Percentiles rank a stretch among this genome's conserved stretches.
Conservation (phyloP, 1,140 invertebrate genomes). For the Orchestia grillus region DNA sequence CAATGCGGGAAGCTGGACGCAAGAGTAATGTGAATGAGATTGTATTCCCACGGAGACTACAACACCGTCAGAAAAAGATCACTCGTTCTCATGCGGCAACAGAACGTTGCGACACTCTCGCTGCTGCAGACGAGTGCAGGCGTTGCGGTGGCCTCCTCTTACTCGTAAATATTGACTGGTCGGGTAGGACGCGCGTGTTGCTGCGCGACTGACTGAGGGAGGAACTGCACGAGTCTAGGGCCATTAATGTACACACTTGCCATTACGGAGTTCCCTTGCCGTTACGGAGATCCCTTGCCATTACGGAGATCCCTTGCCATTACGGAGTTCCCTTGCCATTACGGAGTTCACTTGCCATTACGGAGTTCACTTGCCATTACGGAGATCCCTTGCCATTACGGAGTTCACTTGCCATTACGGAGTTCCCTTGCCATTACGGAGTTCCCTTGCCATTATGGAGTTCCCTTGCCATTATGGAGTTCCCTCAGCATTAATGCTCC, state of each 20-base stretch:
- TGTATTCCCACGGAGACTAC: background rate
- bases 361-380: no score
- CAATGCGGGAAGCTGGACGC: background rate
- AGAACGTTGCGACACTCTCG: background rate
- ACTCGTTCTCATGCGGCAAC: background rate
- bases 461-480: no score
- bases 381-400: no score
- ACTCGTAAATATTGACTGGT: background rate
- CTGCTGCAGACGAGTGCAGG: background rate
- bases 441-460: no score
- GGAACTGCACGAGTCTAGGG: background rate
- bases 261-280: no score
- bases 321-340: no score
- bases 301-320: no score
- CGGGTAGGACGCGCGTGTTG: background rate
- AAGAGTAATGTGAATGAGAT: background rate
- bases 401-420: no score
- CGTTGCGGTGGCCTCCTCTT: background rate
- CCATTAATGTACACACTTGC: background rate
- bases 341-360: no score
- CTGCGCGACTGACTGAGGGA: background rate
- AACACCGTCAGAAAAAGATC: background rate
- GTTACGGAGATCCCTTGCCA: no score
- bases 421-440: no score
- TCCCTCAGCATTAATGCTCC: background rate